These are phyloP conservation scores for Amblyjoppa proteus DNA, from an alignment of 2,888 invertebrate species.

Conservation along the genomic window DNA sequence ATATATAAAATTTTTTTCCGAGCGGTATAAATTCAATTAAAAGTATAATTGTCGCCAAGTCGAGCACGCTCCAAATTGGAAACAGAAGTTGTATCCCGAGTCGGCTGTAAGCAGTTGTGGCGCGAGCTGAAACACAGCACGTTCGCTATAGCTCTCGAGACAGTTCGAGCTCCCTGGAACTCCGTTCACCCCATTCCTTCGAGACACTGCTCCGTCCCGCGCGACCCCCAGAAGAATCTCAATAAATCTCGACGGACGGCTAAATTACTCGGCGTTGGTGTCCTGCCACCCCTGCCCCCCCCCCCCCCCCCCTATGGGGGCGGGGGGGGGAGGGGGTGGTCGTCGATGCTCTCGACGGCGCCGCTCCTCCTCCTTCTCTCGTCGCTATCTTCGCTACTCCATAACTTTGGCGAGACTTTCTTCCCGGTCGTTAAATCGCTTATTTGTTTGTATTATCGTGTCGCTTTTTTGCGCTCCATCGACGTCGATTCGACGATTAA, in stretches of 20 bases:
- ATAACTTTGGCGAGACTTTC: constrained; percentile 47
- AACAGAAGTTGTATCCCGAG: constrained; percentile 65
- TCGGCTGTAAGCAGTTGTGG: constrained; percentile 42
- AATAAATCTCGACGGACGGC: constrained; percentile 78
- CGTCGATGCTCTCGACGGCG: constrained; percentile 30
- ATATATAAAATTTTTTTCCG: constrained; percentile 1
- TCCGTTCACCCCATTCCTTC: constrained; percentile 23
- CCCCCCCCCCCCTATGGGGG: background rate
- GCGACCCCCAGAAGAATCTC: constrained; percentile 74
- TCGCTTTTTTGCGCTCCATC: constrained; percentile 22
- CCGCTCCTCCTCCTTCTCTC: constrained; percentile 15
- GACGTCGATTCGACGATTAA: constrained; percentile 45
- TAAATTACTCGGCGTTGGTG: constrained; percentile 77
- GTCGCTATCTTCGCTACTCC: constrained; percentile 27
- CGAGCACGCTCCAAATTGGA: constrained; percentile 63
- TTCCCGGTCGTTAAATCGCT: constrained; percentile 68
- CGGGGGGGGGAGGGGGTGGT: background rate
- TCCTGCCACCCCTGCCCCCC: constrained; percentile 46
- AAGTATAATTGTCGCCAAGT: constrained; percentile 61
- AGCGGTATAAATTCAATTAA: constrained; percentile 64
- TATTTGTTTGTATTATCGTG: constrained; percentile 70
- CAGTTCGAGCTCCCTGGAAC: constrained; percentile 48
- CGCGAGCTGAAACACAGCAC: constrained; percentile 52
- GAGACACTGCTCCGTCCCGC: constrained; percentile 36
- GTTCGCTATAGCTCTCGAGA: constrained; percentile 59